These are phyloP conservation scores for Speoplatyrhinus poulsoni DNA, from an alignment of 2,113 vertebrate genomes.

Conservation along the genomic window DNA sequence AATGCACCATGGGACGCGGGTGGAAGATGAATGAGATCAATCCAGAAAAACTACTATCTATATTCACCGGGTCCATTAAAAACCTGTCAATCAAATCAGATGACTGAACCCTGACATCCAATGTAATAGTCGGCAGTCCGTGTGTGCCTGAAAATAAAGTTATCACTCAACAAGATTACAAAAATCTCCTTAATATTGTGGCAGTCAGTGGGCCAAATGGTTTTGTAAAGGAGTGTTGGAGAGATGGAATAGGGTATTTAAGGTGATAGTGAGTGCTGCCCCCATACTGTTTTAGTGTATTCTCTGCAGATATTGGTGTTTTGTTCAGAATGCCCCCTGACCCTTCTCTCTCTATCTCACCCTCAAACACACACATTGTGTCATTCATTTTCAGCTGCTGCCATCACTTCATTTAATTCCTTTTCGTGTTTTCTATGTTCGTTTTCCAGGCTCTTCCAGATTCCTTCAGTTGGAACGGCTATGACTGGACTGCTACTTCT, in stretches of 20 bases:
- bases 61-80: slow-evolving; percentile 42
- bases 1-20: not conserved
- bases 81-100: slow-evolving; percentile 34
- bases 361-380: not conserved
- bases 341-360: not conserved
- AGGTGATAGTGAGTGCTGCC: slow-evolving; percentile 39
- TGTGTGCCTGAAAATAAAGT: slow-evolving; percentile 48
- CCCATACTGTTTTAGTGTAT: slow-evolving; percentile 46
- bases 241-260: slow-evolving; percentile 10
- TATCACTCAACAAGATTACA: slow-evolving; percentile 61
- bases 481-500: slow-evolving; percentile 11
- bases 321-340: slow-evolving; percentile 27
- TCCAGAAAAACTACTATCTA: slow-evolving; percentile 6
- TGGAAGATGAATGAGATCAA: not conserved
- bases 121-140: not conserved
- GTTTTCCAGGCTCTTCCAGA: slow-evolving; percentile 11
- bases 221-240: slow-evolving; percentile 8
- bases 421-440: slow-evolving; percentile 15
- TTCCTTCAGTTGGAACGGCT: slow-evolving; percentile 15
- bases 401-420: not conserved
- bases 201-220: not conserved
- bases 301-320: slow-evolving; percentile 45
- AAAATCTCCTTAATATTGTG: slow-evolving; percentile 31
- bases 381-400: slow-evolving; percentile 4
- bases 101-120: slow-evolving; percentile 29